phyloP scores from a whole-genome alignment of 2,113 vertebrate genomes.

The Falcunculus frontatus region DNA sequence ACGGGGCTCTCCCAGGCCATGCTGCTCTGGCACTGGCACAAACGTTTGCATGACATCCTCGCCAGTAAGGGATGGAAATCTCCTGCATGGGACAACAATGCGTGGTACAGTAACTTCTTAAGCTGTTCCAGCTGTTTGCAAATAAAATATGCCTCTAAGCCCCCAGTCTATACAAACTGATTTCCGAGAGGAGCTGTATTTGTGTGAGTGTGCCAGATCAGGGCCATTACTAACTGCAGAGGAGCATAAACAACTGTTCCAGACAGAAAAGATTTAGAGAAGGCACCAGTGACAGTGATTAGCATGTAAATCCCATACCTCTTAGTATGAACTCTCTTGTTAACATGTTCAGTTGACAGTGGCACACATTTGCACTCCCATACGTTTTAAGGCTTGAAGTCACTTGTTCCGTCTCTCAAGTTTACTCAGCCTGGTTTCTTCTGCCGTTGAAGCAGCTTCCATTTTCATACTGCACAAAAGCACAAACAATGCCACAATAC shows the following conservation, averaged over 20 bases:
- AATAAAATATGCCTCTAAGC: background rate
- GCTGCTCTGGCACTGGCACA: background rate
- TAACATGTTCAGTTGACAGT: background rate
- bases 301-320: background rate
- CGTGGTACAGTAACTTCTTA: conserved; percentile 7
- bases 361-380: background rate
- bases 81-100: conserved; percentile 12
- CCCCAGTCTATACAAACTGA: conserved; percentile 30
- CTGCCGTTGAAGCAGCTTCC: background rate
- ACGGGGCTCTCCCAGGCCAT: background rate
- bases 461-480: background rate
- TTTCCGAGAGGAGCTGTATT: conserved; percentile 25
- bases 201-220: conserved; percentile 14
- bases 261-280: background rate
- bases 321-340: background rate
- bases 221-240: conserved; percentile 1
- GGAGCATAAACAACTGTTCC: background rate
- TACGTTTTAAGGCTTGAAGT: background rate
- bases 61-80: background rate
- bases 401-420: background rate
- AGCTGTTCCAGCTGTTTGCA: conserved; percentile 53
- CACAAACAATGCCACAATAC: background rate
- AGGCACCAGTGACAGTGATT: background rate
- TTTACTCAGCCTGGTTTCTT: background rate
- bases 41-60: background rate